Base-by-base conservation (phyloP, 2,113 vertebrate genomes). In the Macroglossus sobrinus region DNA sequence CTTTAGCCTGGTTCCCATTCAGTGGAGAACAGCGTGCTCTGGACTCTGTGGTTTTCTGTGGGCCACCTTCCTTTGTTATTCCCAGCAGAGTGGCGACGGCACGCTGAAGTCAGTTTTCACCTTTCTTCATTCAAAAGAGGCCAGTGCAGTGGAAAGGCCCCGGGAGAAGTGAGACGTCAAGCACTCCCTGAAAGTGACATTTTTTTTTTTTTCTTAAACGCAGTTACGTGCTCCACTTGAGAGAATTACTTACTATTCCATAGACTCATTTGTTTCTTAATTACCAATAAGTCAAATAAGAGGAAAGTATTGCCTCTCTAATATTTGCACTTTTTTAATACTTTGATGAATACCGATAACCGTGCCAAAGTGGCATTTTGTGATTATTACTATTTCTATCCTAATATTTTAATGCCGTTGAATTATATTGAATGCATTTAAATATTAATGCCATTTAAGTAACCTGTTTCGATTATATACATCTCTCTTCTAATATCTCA, bases 51-150 rank as follows among this genome's bases (percentile, higher is more conserved):
- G 99, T 57, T 99, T 99, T 98, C 98, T 99, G 80, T 99, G 99
- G 99, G 99, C 99, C 84, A 97, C 98, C 74, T 99, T 99, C 98
- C 97, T 99, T 33, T 99, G 99, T 97, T 99, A 99, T 97, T 99
- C 99, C 0, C 98, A 99, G 30, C 99, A 99, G 96, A 98, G 98
- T 3, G 99, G 99, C 0, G 99, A 99, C 0, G 99, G 99, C 53
- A 99, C 99, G 0, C 98, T 98, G 4, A 94, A 91, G 0, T 98
- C 99, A 43, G 98, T 98, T 9, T 97, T 99, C 30, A 68, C 97
- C 24, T 98, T 98, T 86, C 95, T 98, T 53, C 96, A 16, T 11
- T 81, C 45, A 43, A 96, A 98, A 78, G 93, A 97, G 84, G 74
- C 84, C 57, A 72, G n/a, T 18, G n/a, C 64, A 45, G 87, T 85